Percentiles rank a stretch among this genome's conserved stretches.
phyloP scores from a whole-genome alignment of 2,797 vertebrate species.

The Etheostoma nigrum region DNA sequence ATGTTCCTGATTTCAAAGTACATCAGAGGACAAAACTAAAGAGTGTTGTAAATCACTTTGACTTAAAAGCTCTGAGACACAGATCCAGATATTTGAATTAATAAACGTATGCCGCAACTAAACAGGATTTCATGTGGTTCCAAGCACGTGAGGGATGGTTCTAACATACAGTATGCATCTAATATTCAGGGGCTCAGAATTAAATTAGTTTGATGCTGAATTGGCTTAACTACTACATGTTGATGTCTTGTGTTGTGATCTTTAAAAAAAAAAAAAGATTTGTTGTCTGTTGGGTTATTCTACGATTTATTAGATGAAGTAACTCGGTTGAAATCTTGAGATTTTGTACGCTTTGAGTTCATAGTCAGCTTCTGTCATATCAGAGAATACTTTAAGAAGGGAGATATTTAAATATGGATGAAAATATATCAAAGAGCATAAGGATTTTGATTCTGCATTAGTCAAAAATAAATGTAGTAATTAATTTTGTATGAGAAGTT shows the following conservation, averaged over 20 bases:
- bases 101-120: slow-evolving; percentile 35
- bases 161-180: slow-evolving; percentile 17
- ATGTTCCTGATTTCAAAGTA: slow-evolving; percentile 14
- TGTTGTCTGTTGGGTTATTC: neutral
- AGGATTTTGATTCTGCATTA: slow-evolving; percentile 49
- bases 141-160: slow-evolving; percentile 15
- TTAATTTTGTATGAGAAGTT: slow-evolving; percentile 71
- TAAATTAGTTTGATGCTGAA: slow-evolving; percentile 48
- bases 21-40: slow-evolving; percentile 28
- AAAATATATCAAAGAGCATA: slow-evolving; percentile 74
- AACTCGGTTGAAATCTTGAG: slow-evolving; percentile 45
- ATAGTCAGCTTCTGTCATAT: slow-evolving; percentile 53
- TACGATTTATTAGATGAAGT: slow-evolving; percentile 39
- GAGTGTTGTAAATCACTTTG: slow-evolving; percentile 16
- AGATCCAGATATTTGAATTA: slow-evolving; percentile 48
- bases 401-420: slow-evolving; percentile 62
- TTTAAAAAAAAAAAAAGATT: slow-evolving; percentile 8
- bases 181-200: slow-evolving; percentile 48
- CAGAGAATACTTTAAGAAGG: slow-evolving; percentile 61
- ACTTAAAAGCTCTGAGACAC: slow-evolving; percentile 27
- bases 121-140: slow-evolving; percentile 41
- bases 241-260: neutral
- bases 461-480: slow-evolving; percentile 43
- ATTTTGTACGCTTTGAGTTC: slow-evolving; percentile 25
- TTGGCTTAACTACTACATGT: slow-evolving; percentile 31